Conservation (phyloP, 1,140 invertebrate genomes). For the Adelges cooleyi region DNA sequence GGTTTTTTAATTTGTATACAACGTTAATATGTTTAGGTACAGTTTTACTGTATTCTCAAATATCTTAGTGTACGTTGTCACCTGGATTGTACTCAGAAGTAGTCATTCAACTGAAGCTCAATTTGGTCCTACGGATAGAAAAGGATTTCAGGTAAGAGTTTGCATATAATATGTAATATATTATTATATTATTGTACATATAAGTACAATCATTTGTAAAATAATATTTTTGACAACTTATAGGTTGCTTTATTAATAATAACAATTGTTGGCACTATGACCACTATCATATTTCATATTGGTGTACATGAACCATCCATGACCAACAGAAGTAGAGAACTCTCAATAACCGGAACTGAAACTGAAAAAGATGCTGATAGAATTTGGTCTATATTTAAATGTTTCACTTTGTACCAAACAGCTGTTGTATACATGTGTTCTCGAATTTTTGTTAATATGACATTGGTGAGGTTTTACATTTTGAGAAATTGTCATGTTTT, state of each 20-base stretch:
- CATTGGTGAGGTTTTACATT: slow-evolving; percentile 32
- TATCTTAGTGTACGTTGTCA: slow-evolving; percentile 52
- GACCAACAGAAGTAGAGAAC: slow-evolving; percentile 36
- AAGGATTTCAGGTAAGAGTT: slow-evolving; percentile 51
- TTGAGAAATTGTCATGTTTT: too few species aligned
- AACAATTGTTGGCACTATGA: slow-evolving; percentile 53
- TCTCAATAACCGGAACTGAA: slow-evolving; percentile 5
- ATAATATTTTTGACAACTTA: too few species aligned
- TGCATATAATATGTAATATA: background rate
- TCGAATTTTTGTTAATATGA: slow-evolving; percentile 33
- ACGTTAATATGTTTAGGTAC: too few species aligned
- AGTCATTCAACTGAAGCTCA: slow-evolving; percentile 37
- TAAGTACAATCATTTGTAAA: slow-evolving; percentile 17
- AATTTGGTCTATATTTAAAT: slow-evolving; percentile 30
- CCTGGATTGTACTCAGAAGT: slow-evolving; percentile 48
- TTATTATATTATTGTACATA: background rate
- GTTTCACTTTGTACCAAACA: background rate
- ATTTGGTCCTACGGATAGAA: slow-evolving; percentile 55
- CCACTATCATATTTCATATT: slow-evolving; percentile 66
- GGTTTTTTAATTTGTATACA: slow-evolving; percentile 31
- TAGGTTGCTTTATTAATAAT: slow-evolving; percentile 64
- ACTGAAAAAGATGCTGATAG: slow-evolving; percentile 28
- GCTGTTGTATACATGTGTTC: slow-evolving; percentile 32
- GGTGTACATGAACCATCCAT: slow-evolving; percentile 50
- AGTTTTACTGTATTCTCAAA: slow-evolving; percentile 61